phyloP scores from a whole-genome alignment of 2,797 vertebrate genomes.

The Cynopterus sphinx region DNA sequence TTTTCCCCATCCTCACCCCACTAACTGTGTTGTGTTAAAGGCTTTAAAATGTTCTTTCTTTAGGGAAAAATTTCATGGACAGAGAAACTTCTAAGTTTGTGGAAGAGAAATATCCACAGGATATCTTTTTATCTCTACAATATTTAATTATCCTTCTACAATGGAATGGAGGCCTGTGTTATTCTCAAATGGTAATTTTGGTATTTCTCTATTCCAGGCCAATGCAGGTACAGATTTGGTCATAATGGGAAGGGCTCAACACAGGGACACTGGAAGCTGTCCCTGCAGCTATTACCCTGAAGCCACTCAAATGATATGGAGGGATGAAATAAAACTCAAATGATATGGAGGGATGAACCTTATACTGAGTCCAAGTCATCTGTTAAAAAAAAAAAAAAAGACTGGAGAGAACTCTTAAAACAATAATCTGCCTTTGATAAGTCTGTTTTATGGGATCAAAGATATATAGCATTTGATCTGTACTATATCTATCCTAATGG shows the following conservation, averaged over 20 bases:
- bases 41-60: background rate
- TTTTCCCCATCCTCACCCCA: background rate
- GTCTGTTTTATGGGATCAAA: background rate
- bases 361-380: background rate
- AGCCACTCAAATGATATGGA: too few species aligned
- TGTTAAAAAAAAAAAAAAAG: background rate
- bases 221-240: too few species aligned
- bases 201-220: background rate
- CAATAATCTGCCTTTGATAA: background rate
- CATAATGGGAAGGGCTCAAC: too few species aligned
- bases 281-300: too few species aligned
- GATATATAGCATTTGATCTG: background rate
- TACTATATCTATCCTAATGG: background rate
- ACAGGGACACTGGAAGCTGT: too few species aligned
- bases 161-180: background rate
- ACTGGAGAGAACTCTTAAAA: background rate
- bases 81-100: background rate
- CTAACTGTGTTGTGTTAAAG: background rate
- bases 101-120: background rate
- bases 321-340: background rate
- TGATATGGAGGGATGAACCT: background rate
- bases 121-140: background rate
- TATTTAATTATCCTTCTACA: background rate
- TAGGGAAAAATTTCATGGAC: background rate
- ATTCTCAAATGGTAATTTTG: background rate